Evolutionary conservation across 2,113 vertebrate genomes (phyloP).

Genomic region (Vidua chalybeata): DNA sequence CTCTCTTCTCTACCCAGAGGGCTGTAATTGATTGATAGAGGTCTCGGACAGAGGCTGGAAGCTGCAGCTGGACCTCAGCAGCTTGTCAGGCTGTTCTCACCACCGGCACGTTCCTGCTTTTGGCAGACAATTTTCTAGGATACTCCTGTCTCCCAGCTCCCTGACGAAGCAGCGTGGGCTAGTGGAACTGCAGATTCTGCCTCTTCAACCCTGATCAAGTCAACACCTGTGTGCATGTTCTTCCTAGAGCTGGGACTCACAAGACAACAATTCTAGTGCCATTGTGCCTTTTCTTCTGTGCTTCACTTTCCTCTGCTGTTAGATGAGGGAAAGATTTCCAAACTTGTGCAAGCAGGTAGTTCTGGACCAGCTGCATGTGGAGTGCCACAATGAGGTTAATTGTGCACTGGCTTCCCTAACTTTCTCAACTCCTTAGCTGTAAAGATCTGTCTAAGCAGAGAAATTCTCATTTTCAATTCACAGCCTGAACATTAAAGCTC

Average conservation of each 20-base stretch:
- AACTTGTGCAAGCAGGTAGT: not conserved
- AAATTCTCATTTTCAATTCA: not conserved
- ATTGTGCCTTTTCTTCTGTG: not conserved
- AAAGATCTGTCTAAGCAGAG: not conserved
- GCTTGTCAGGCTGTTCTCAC: not conserved
- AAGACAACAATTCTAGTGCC: not conserved
- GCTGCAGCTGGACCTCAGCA: not conserved
- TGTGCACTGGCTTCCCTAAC: not conserved
- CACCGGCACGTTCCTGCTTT: not conserved
- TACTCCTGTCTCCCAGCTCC: not conserved
- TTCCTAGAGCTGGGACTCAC: not conserved
- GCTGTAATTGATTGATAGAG: not conserved
- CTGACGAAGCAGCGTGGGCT: rapidly evolving
- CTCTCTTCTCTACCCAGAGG: not conserved
- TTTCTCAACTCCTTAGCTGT: not conserved
- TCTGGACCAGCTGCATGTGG: not conserved
- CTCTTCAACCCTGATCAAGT: not conserved
- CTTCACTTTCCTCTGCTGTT: not conserved
- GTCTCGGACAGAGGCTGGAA: not conserved
- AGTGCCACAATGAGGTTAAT: not conserved
- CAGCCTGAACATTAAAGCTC: not conserved
- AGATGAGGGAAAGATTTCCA: not conserved
- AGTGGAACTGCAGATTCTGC: not conserved
- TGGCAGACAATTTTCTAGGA: not conserved
- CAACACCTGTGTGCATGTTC: not conserved